Evolutionary conservation across 1,140 invertebrate species (phyloP), one percentile per base, ranked within the genome.

Genomic region (Hycleus phaleratus): DNA sequence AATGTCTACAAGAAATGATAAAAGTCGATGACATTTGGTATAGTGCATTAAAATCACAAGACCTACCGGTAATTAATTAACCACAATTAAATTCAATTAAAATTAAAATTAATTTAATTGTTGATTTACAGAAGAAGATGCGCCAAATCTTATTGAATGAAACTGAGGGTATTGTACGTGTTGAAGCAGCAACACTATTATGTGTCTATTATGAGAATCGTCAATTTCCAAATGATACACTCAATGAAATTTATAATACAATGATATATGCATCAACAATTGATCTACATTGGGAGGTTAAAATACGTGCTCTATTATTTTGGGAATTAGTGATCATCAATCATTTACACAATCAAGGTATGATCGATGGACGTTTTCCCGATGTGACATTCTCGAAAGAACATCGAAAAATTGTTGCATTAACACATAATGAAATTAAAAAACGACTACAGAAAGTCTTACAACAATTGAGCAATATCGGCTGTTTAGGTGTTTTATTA

Each of bases 211-310:
- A 85, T 52, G 75, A 83, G 59, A 75, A 84, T 61, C 78, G 81
- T 38, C 81, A 81, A 64, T 80, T 87, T 65, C 72, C 78, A 43
- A 47, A 44, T 4, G 43, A 50, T 32, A 42, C 11, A 26, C 75
- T 75, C 48, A 68, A 76, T 38, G 70, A 65, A 0, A 60, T 83
- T 0, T 82, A 81, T 53, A 78, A 81, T 43, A 73, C 78, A 3
- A 85, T 90, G 79, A 77, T 79, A 3, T 73, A 78, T 12, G 80
- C 84, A 7, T 82, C 84, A 5, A 74, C 83, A 0, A 77, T 78
- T 3, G 88, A 90, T 72, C 78, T 90, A 44, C 84, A 90, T 64
- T 88, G 87, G 86, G 87, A 90, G 71, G 87, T 89, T 0, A 87
- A 88, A 70, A 64, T 84, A 0, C 82, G 80, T 48, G 83, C 85